phyloP scores from a whole-genome alignment of 2,113 vertebrate species.

The Charina bottae region DNA sequence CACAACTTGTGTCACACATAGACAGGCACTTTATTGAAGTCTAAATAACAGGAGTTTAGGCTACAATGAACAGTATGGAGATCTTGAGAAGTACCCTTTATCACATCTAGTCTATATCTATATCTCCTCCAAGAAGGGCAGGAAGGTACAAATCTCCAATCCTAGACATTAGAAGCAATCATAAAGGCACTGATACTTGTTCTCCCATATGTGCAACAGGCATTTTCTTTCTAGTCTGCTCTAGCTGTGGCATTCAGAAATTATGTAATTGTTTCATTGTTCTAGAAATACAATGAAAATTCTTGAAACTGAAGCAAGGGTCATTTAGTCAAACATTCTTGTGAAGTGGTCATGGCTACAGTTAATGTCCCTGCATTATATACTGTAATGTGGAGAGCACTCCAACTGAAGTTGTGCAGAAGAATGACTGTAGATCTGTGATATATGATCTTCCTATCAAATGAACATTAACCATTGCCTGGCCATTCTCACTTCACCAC shows the following conservation, averaged over 20 bases:
- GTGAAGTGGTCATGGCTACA: not conserved
- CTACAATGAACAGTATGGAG: not conserved
- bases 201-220: not conserved
- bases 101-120: not conserved
- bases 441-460: not conserved
- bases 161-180: not conserved
- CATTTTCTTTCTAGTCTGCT: not conserved
- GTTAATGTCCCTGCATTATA: constrained; percentile 1
- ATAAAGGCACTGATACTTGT: not conserved
- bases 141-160: not conserved
- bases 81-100: not conserved
- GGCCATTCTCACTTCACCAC: not conserved
- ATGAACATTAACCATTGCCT: not conserved
- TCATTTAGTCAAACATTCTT: not conserved
- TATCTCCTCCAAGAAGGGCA: not conserved
- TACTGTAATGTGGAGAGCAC: not conserved
- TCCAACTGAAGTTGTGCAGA: not conserved
- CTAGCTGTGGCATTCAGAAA: not conserved
- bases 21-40: not conserved
- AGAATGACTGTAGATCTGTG: not conserved
- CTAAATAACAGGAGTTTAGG: not conserved
- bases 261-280: not conserved
- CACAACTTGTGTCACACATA: not conserved
- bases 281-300: not conserved
- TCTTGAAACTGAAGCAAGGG: not conserved